Evolutionary conservation across 2,888 invertebrate genomes (phyloP).

Genomic region (Drosophila hawaiiensis): DNA sequence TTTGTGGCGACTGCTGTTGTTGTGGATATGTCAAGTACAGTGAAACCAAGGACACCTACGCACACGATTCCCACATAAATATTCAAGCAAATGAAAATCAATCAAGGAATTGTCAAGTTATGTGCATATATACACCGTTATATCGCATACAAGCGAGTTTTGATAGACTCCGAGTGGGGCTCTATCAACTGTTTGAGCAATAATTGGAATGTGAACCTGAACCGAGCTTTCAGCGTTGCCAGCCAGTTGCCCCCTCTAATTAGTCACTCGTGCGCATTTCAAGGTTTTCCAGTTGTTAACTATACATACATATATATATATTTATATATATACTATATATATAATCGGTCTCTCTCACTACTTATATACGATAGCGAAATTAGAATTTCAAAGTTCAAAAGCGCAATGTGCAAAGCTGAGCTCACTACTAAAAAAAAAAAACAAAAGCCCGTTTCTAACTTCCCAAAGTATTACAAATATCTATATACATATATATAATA

Average conservation of each 20-base stretch:
- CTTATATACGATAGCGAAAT: constrained; percentile 14
- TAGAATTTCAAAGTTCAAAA: constrained; percentile 66
- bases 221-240: constrained; percentile 16
- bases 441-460: constrained; percentile 26
- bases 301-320: constrained; percentile 3
- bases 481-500: neutral
- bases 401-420: constrained; percentile 58
- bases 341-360: constrained; percentile 1
- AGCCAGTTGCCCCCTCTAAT: constrained; percentile 56
- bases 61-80: neutral
- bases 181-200: neutral
- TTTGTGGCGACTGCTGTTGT: neutral
- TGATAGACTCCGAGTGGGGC: neutral
- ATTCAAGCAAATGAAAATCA: neutral
- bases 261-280: constrained; percentile 76
- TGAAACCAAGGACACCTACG: neutral
- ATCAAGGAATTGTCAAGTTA: neutral
- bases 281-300: constrained; percentile 74
- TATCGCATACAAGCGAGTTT: neutral
- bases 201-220: constrained; percentile 48
- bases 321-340: neutral
- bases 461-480: constrained; percentile 13
- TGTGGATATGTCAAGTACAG: constrained; percentile 1
- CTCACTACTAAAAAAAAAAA: constrained; percentile 8
- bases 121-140: neutral